These are phyloP conservation scores for Calosoma granatense DNA, from an alignment of 1,140 invertebrate genomes.

Conservation along the genomic window DNA sequence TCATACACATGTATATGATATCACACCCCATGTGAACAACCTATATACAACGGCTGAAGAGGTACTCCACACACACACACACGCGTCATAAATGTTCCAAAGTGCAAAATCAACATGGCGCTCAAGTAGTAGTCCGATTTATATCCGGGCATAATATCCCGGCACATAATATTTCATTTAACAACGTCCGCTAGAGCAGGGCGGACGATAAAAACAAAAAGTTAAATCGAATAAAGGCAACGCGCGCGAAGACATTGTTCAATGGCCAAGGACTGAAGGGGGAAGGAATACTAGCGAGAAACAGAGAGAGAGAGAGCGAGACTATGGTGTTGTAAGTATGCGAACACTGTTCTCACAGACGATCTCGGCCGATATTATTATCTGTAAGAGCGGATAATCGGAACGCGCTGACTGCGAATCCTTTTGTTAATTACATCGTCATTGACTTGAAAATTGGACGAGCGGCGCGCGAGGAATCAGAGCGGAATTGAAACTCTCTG, in stretches of 20 bases:
- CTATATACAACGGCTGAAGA: not conserved
- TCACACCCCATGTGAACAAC: not conserved
- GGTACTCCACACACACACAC: not conserved
- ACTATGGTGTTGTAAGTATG: no score
- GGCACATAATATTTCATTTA: not conserved
- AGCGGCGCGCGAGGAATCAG: not conserved
- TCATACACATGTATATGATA: not conserved
- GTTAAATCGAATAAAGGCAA: not conserved
- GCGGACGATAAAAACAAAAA: not conserved
- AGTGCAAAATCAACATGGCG: slow-evolving; percentile 8
- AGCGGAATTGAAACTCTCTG: not conserved
- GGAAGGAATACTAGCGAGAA: no score
- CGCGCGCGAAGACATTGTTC: not conserved
- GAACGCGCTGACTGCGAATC: not conserved
- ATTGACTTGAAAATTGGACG: not conserved
- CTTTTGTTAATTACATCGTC: not conserved
- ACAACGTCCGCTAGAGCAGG: not conserved
- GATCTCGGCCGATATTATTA: not conserved
- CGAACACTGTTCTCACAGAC: no score
- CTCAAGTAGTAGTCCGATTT: not conserved
- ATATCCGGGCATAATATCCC: not conserved
- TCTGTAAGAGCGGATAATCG: not conserved
- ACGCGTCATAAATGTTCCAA: not conserved
- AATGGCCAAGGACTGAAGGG: no score
- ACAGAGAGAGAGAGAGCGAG: no score